Percentiles rank a stretch among this genome's conserved stretches.
phyloP scores from a whole-genome alignment of 2,797 vertebrate genomes.

The Schizopygopsis pylzovi region DNA sequence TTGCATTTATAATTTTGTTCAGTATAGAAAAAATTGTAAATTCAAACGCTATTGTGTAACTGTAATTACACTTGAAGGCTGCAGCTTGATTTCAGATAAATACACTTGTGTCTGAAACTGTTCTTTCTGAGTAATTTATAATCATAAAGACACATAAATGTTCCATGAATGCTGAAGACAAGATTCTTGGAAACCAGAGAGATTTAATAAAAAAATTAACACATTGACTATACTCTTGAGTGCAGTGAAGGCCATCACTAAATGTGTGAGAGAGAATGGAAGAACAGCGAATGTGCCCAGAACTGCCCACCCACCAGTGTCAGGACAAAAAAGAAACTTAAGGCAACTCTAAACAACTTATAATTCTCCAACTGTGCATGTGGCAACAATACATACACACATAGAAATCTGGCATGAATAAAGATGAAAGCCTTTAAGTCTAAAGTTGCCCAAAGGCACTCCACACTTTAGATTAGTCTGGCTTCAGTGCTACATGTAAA shows the following conservation, averaged over 20 bases:
- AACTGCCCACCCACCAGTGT: constrained; percentile 16
- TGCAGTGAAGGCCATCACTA: no score
- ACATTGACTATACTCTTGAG: background rate
- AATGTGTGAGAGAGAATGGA: constrained; percentile 7
- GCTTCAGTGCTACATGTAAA: background rate
- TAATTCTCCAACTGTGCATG: constrained; percentile 7
- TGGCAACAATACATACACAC: background rate
- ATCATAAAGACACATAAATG: background rate
- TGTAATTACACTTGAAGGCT: background rate
- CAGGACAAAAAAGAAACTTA: constrained; percentile 13
- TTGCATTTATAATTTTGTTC: no score
- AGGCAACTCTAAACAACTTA: background rate
- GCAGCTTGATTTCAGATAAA: background rate
- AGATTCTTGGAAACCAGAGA: background rate
- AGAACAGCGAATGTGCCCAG: constrained; percentile 12
- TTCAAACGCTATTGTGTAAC: background rate
- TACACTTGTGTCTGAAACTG: background rate
- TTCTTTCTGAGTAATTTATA: background rate
- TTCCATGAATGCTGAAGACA: background rate
- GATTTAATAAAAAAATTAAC: background rate
- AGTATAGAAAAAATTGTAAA: background rate
- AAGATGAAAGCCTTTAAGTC: background rate
- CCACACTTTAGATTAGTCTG: constrained; percentile 13
- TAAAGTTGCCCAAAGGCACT: constrained; percentile 18
- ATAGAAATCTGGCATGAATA: constrained; percentile 12